Evolutionary conservation across 2,888 invertebrate genomes (phyloP).

Genomic region (Cynaeus angustus): DNA sequence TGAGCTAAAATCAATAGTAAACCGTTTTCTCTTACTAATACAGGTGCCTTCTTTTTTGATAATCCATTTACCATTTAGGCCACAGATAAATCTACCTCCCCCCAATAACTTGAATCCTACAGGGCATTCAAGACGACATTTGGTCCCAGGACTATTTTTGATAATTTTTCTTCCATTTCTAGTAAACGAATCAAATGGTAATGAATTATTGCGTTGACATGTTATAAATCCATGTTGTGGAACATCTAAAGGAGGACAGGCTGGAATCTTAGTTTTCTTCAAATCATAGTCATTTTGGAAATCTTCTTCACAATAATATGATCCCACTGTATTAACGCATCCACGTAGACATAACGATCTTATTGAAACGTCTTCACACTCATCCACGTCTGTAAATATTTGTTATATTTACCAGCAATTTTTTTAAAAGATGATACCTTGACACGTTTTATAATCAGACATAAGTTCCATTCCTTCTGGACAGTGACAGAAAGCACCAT

Average conservation of each 20-base stretch:
- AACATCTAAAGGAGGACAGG: slow-evolving; percentile 70
- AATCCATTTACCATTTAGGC: slow-evolving; percentile 70
- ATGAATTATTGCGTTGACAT: slow-evolving; percentile 67
- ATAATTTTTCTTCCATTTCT: slow-evolving; percentile 65
- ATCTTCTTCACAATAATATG: slow-evolving; percentile 72
- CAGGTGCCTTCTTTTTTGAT: slow-evolving; percentile 72
- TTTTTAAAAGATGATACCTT: slow-evolving; percentile 58
- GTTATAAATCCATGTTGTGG: slow-evolving; percentile 72
- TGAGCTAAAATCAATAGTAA: neutral
- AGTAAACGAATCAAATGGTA: slow-evolving; percentile 52
- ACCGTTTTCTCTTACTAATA: slow-evolving; percentile 54
- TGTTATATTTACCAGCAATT: neutral
- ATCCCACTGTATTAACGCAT: slow-evolving; percentile 80
- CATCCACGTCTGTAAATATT: slow-evolving; percentile 75
- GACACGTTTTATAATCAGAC: slow-evolving; percentile 67
- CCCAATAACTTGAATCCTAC: slow-evolving; percentile 70
- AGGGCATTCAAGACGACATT: slow-evolving; percentile 72
- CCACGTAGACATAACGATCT: slow-evolving; percentile 69
- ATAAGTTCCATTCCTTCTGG: slow-evolving; percentile 67
- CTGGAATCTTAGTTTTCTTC: slow-evolving; percentile 60
- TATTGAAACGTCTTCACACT: slow-evolving; percentile 74
- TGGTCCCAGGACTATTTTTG: slow-evolving; percentile 72
- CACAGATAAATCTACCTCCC: slow-evolving; percentile 71
- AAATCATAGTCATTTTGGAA: slow-evolving; percentile 29
- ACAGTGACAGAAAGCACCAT: slow-evolving; percentile 67